Base-by-base conservation (phyloP, 1,140 invertebrate species). In the Drosophila lacertosa region DNA sequence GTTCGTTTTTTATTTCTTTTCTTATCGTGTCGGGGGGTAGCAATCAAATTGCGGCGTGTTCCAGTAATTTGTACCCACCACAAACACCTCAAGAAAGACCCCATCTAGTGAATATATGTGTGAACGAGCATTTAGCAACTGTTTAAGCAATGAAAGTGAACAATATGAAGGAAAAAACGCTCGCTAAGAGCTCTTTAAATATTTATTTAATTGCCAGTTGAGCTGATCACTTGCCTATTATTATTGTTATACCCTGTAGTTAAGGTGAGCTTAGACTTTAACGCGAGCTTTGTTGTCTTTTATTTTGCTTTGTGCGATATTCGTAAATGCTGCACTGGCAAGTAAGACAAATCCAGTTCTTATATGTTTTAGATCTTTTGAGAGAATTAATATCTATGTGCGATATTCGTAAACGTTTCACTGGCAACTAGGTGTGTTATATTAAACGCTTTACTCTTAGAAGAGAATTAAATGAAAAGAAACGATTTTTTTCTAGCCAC, bases 111-210 rank as follows among this genome's bases (percentile, higher is more conserved):
- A 16, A 53, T 51, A 53, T 51, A 55, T 54, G 63, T 68, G 40
- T 68, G 42, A 60, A 60, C 42, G 13, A 33, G 48, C 42, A 33
- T 62, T 53, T 51, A 47, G 47, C 45, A 50, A 59, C 45, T 40
- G 35, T 59, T 67, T 67, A 48, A 57, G 35, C 59, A 62, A 33
- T 45, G 44, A 60, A 62, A 62, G 57, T 44, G 44, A 45, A 37
- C 20, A 59, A n/a, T n/a, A n/a, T n/a, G n/a, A n/a, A n/a, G n/a
- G n/a, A n/a, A n/a, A n/a, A 50, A 50, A 22, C 13, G 37, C n/a
- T 6, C 18, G 60, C 39, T 63, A 42, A 40, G 16, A 50, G 54
- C 7, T 26, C 13, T 35, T 20, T 26, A 33, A 37, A 45, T 60
- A 37, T 26, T 33, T 60, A 44, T 35, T 67, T 66, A 29, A 50